phyloP scores from a whole-genome alignment of 2,888 invertebrate species.

The Trissolcus brochymenae region DNA sequence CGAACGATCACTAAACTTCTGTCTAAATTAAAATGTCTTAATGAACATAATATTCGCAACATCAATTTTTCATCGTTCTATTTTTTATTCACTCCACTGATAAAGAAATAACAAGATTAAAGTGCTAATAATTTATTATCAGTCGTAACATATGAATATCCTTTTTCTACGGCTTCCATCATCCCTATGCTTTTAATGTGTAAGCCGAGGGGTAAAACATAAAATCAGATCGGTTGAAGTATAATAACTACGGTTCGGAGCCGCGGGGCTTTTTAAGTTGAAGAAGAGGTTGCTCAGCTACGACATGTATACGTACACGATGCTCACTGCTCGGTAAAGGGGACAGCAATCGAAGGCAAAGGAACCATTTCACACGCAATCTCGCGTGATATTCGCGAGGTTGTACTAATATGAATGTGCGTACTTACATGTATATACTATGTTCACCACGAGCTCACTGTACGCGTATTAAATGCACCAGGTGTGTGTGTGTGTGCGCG shows the following conservation, averaged over 20 bases:
- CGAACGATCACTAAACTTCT: slow-evolving; percentile 11
- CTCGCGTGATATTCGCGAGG: slow-evolving; percentile 70
- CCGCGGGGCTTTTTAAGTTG: slow-evolving; percentile 51
- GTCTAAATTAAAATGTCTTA: too few species aligned
- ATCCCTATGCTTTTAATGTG: not conserved
- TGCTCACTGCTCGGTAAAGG: slow-evolving; percentile 43
- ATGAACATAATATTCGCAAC: slow-evolving; percentile 13
- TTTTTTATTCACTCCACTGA: not conserved
- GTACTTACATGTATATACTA: slow-evolving; percentile 33
- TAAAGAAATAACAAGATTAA: too few species aligned
- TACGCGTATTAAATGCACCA: slow-evolving; percentile 40
- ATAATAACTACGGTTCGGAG: slow-evolving; percentile 52
- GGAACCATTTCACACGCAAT: slow-evolving; percentile 68
- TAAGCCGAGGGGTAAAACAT: not conserved
- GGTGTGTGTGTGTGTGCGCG: too few species aligned
- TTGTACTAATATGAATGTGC: slow-evolving; percentile 43
- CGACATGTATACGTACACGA: slow-evolving; percentile 32
- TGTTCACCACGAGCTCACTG: slow-evolving; percentile 6
- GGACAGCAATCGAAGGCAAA: slow-evolving; percentile 38
- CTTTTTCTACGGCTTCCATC: not conserved
- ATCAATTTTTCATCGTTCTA: not conserved
- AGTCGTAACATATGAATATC: too few species aligned
- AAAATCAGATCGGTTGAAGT: slow-evolving; percentile 4
- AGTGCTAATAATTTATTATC: too few species aligned
- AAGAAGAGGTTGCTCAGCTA: slow-evolving; percentile 52